Percentiles rank a stretch among this genome's conserved stretches.
Evolutionary conservation across 2,797 vertebrate species (phyloP).

Genomic region (Ceryle rudis): DNA sequence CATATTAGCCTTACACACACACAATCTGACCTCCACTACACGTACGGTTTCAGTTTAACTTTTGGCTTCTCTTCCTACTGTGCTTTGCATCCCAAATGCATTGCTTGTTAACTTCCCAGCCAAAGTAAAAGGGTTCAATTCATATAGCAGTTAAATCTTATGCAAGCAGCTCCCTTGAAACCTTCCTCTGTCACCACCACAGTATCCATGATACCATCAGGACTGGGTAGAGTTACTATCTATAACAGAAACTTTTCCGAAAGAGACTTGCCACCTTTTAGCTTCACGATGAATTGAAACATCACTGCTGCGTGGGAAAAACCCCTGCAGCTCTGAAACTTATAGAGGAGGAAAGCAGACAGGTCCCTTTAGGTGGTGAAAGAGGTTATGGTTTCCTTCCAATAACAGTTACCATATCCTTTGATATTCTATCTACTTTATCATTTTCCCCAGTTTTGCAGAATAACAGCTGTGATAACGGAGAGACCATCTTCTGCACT

Average conservation of each 20-base stretch:
- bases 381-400: conserved; percentile 48
- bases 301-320: not conserved
- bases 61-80: not conserved
- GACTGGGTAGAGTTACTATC: not conserved
- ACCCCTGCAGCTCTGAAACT: not conserved
- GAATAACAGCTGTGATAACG: conserved; percentile 67
- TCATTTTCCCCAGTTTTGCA: conserved; percentile 21
- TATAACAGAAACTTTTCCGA: not conserved
- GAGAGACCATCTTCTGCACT: conserved; percentile 38
- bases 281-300: not conserved
- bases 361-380: not conserved
- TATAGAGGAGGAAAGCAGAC: not conserved
- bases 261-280: conserved; percentile 9
- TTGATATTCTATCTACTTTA: conserved; percentile 68
- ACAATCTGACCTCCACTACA: not conserved
- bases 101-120: not conserved
- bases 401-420: conserved; percentile 48
- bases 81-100: not conserved
- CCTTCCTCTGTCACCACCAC: not conserved
- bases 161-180: not conserved
- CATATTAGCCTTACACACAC: not conserved
- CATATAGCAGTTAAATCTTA: not conserved
- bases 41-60: not conserved
- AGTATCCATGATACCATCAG: not conserved
- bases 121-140: not conserved